A percentile compares a stretch with the other conserved stretches of the same genome.
Conservation (phyloP, 2,113 vertebrate species). For the Machaerirhynchus nigripectus region DNA sequence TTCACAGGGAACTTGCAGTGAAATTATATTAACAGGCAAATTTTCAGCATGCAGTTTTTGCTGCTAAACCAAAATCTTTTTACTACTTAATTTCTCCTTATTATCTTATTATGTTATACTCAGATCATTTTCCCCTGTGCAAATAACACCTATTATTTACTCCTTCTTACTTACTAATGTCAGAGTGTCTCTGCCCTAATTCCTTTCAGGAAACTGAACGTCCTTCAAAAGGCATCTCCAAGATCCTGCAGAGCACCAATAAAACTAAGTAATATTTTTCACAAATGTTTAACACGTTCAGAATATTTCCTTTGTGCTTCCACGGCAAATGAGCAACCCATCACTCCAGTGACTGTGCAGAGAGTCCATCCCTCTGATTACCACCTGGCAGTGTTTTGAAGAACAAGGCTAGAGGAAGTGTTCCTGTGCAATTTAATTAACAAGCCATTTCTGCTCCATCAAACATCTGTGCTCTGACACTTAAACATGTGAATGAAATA, state of each 20-base stretch:
- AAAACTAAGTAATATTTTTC: background rate
- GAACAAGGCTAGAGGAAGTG: background rate
- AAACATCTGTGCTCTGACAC: background rate
- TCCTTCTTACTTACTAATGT: background rate
- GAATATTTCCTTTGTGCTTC: background rate
- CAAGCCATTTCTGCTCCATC: background rate
- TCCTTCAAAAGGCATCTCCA: background rate
- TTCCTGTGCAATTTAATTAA: background rate
- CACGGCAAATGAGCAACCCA: background rate
- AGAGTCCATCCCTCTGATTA: background rate
- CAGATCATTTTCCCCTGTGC: background rate
- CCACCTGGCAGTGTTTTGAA: background rate
- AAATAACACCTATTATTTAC: background rate
- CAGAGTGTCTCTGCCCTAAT: background rate
- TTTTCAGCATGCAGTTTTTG: conserved; percentile 21
- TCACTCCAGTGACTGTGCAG: background rate
- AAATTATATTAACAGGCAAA: conserved; percentile 45
- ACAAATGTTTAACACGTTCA: background rate
- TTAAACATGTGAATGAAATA: background rate
- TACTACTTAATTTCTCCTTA: background rate
- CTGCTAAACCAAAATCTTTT: background rate
- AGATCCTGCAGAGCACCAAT: background rate
- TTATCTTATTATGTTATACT: background rate
- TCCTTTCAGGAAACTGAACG: background rate
- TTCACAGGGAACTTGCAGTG: conserved; percentile 22